A percentile compares a stretch with the other conserved stretches of the same genome.
Evolutionary conservation across 2,113 vertebrate species (phyloP).

Genomic region (Oostethus manadensis): DNA sequence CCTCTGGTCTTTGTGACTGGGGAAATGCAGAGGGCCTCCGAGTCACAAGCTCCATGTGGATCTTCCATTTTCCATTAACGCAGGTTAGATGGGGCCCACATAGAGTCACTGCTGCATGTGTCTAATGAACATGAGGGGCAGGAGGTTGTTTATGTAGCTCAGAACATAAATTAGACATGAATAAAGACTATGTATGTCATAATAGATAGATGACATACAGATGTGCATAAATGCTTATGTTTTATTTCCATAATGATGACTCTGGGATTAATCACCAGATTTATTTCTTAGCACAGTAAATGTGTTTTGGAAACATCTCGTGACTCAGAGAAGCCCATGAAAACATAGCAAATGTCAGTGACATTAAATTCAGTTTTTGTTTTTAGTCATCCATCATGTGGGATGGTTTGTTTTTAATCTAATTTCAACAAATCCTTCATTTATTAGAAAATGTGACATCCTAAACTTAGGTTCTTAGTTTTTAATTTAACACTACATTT

Average conservation of each 20-base stretch:
- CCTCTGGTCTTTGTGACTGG: conserved; percentile 54
- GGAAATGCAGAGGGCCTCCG: conserved; percentile 44
- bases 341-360: conserved; percentile 15
- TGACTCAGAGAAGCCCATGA: conserved; percentile 3
- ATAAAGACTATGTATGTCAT: conserved; percentile 69
- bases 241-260: conserved; percentile 22
- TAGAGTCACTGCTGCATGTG: conserved; percentile 63
- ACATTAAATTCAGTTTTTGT: conserved; percentile 1
- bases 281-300: conserved; percentile 27
- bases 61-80: conserved; percentile 70
- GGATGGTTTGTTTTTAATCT: conserved; percentile 1
- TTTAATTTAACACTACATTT: not conserved
- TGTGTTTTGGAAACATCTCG: conserved; percentile 19
- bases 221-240: conserved; percentile 58
- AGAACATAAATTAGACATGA: conserved; percentile 55
- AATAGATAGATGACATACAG: conserved; percentile 61
- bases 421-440: not conserved
- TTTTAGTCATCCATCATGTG: not conserved
- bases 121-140: conserved; percentile 72
- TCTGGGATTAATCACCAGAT: conserved; percentile 30
- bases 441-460: not conserved
- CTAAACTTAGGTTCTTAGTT: not conserved
- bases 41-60: conserved; percentile 65
- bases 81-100: conserved; percentile 63
- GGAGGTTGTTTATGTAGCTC: conserved; percentile 71